phyloP scores from a whole-genome alignment of 2,888 invertebrate genomes.

The Polyommatus iphigenia region DNA sequence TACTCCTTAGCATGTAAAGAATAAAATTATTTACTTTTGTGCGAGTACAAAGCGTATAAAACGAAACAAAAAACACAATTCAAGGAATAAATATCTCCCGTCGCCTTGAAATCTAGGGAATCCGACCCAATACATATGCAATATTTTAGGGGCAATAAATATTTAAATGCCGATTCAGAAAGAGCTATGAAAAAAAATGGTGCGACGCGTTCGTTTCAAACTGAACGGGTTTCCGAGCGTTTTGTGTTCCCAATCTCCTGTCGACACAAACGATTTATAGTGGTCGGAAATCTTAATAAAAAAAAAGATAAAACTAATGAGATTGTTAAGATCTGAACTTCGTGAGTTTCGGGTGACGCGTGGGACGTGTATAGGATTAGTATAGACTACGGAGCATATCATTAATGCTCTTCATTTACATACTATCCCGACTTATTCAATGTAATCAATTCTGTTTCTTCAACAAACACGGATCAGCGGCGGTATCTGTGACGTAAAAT shows the following conservation, averaged over 20 bases:
- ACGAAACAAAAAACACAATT: not conserved
- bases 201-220: conserved; percentile 37
- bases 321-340: conserved; percentile 33
- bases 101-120: conserved; percentile 32
- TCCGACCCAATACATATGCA: conserved; percentile 33
- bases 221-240: conserved; percentile 40
- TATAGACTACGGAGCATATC: not conserved
- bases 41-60: not conserved
- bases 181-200: conserved; percentile 42
- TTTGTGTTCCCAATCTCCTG: conserved; percentile 34
- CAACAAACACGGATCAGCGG: conserved; percentile 5
- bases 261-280: conserved; percentile 34
- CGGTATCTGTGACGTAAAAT: not conserved
- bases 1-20: not conserved
- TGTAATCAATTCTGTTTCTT: conserved; percentile 25
- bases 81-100: conserved; percentile 28
- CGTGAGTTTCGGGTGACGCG: conserved; percentile 30
- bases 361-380: conserved; percentile 27
- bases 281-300: conserved; percentile 32
- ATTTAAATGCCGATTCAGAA: conserved; percentile 53
- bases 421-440: conserved; percentile 12
- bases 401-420: conserved; percentile 16
- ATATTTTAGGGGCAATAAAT: conserved; percentile 59
- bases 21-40: not conserved
- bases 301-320: conserved; percentile 32